These are phyloP conservation scores for Florisuga fusca DNA, from an alignment of 2,797 vertebrate genomes.

Conservation along the genomic window DNA sequence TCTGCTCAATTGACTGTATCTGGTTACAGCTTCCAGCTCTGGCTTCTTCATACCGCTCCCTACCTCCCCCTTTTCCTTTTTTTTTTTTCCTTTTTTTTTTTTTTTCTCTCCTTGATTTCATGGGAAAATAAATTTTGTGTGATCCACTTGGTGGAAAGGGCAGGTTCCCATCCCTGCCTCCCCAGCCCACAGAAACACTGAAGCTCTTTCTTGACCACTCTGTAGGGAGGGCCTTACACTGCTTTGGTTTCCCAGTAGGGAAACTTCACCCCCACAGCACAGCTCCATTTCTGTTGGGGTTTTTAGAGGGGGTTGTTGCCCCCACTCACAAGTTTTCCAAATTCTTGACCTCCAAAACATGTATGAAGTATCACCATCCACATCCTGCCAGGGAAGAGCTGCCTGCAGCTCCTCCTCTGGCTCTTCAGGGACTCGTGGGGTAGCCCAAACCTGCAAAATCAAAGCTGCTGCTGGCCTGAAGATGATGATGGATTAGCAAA, in stretches of 20 bases:
- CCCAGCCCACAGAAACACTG: background rate
- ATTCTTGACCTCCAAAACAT: background rate
- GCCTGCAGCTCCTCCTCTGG: background rate
- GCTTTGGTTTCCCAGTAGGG: background rate
- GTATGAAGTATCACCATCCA: fast-evolving
- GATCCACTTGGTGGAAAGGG: background rate
- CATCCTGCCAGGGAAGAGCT: background rate
- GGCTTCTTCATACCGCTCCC: background rate
- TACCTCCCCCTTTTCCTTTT: background rate
- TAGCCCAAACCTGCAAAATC: background rate
- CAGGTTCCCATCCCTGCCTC: background rate
- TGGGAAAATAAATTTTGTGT: background rate
- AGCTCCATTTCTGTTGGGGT: background rate
- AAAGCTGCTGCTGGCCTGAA: background rate
- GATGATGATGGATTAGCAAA: slow-evolving; percentile 11
- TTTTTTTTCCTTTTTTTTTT: background rate
- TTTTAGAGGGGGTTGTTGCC: background rate
- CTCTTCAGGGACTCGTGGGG: background rate
- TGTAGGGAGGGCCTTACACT: background rate
- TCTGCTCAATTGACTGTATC: background rate
- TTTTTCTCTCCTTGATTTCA: background rate
- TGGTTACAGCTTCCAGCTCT: background rate
- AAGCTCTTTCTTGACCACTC: background rate
- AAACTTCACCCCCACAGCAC: background rate
- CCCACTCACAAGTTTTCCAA: background rate